Percentiles rank a stretch among this genome's conserved stretches.
phyloP scores from a whole-genome alignment of 2,113 vertebrate genomes.

The Varanus salvator region DNA sequence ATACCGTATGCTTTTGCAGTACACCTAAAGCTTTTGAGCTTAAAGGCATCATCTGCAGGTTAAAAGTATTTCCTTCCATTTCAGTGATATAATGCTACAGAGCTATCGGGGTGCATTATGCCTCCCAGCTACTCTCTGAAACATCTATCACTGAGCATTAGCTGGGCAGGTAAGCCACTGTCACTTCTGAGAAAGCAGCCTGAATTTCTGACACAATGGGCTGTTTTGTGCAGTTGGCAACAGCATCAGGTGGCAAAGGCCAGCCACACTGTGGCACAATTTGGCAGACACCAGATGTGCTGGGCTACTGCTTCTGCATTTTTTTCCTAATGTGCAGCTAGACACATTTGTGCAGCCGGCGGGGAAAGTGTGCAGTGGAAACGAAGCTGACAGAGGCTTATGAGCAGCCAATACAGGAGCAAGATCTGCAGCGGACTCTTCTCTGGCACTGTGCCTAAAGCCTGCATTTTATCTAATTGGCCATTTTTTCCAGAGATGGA shows the following conservation, averaged over 20 bases:
- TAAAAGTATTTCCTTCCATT: background rate
- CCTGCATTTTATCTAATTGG: too few species aligned
- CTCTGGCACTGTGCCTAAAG: too few species aligned
- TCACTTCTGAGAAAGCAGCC: background rate
- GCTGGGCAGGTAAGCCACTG: background rate
- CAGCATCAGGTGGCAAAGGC: background rate
- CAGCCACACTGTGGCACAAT: background rate
- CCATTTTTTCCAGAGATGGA: too few species aligned
- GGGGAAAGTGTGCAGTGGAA: too few species aligned
- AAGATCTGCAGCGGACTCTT: too few species aligned
- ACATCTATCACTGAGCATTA: background rate
- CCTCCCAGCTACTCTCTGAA: background rate
- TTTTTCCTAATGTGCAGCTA: too few species aligned
- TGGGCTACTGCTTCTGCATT: background rate
- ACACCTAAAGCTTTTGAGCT: background rate
- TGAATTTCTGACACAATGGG: conserved; percentile 22
- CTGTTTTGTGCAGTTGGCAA: background rate
- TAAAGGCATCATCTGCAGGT: background rate
- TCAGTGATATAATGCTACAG: background rate
- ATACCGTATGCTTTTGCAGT: background rate
- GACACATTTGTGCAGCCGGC: too few species aligned
- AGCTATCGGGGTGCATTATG: background rate
- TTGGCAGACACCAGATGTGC: background rate
- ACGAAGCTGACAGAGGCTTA: too few species aligned
- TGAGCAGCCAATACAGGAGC: too few species aligned